Evolutionary conservation across 2,113 vertebrate species (phyloP), one percentile per base, ranked within the genome.

Genomic region (Corydoras maculifer): DNA sequence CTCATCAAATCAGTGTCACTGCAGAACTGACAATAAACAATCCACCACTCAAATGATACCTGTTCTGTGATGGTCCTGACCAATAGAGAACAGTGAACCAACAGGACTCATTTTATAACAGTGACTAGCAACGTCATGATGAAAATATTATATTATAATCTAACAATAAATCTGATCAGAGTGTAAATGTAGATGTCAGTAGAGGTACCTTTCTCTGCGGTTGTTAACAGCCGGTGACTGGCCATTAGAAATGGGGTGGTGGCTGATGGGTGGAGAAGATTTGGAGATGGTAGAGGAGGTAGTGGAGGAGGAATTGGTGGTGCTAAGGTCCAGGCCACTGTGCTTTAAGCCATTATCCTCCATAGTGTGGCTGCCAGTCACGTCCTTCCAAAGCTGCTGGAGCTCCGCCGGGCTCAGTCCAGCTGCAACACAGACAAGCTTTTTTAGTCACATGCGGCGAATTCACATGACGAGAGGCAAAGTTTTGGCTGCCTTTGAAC

Each of bases 361-460:
- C 91, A 94, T 90, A 85, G 81, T 91, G 86, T 94, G 92, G 81
- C 92, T 86, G 79, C 90, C 88, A 83, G 97, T 96, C 86, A 98
- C 96, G 78, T 98, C 97, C 88, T 99, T 99, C 97, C 97, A 99
- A 83, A 99, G 83, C 88, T 99, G 97, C 89, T 99, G 97, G 83
- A 99, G 96, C 88, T 99, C 97, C 72, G 94, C 97, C 54, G 96
- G 94, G 81, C 96, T 99, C 88, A 99, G 89, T 78, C 96, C 97
- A 80, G 94, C 95, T 97, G 79, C 25, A 62, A 32, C 5, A 61
- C 68, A 67, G 43, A 65, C 14, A 78, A 48, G 4, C 49, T 49
- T 55, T 32, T 6, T 63, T 11, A 54, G 53, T 31, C 14, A 29
- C 49, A 29, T n/a, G 30, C 5, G 48, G 9, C 25, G 9, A 14